A percentile compares a stretch with the other conserved stretches of the same genome.
Conservation (phyloP, 2,113 vertebrate species). For the Corvus cornix region DNA sequence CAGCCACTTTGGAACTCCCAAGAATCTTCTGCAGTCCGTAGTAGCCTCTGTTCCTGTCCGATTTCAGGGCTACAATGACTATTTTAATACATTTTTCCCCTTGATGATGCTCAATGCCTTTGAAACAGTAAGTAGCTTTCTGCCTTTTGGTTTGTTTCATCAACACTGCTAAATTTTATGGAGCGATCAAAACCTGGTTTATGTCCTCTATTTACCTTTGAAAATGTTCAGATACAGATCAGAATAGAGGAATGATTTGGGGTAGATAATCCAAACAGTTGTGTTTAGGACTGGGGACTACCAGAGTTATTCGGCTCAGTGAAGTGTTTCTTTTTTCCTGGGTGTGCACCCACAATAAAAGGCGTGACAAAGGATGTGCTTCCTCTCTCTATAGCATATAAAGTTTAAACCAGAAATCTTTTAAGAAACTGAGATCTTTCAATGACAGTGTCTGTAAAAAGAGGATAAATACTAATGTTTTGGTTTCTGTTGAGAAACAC, state of each 20-base stretch:
- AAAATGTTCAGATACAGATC: background rate
- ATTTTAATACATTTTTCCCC: constrained; percentile 79
- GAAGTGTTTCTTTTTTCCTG: background rate
- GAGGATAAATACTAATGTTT: background rate
- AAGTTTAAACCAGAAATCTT: background rate
- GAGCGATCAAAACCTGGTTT: background rate
- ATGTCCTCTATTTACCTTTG: background rate
- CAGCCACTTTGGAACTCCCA: constrained; percentile 70
- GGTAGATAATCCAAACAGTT: background rate
- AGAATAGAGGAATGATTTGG: background rate
- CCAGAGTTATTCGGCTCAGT: background rate
- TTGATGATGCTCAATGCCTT: constrained; percentile 84
- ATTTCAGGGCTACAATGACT: constrained; percentile 76
- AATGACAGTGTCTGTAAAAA: background rate
- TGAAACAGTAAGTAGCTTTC: constrained; percentile 79
- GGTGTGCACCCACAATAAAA: rapidly evolving
- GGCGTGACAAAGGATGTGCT: background rate
- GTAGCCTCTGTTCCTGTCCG: constrained; percentile 72
- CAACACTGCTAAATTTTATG: background rate
- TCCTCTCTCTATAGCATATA: background rate
- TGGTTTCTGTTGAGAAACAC: background rate
- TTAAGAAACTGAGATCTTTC: background rate
- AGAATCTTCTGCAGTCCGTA: constrained; percentile 66
- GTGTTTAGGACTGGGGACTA: rapidly evolving
- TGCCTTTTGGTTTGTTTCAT: background rate